Evolutionary conservation across 2,113 vertebrate genomes (phyloP).

Genomic region (Geococcyx californianus): DNA sequence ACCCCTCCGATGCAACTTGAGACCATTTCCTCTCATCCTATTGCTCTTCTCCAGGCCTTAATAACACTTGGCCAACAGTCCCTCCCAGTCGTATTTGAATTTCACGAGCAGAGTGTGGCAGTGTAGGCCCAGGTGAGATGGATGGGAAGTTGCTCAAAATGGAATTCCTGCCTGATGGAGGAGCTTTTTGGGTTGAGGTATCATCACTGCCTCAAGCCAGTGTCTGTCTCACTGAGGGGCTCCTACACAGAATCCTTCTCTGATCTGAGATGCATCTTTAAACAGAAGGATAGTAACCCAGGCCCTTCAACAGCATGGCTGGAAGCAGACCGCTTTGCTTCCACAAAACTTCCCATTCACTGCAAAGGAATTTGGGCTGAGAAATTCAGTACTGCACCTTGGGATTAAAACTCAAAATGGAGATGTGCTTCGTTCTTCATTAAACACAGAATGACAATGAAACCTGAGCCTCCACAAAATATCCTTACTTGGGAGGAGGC

Average conservation of each 20-base stretch:
- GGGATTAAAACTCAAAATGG: not conserved
- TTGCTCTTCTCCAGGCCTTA: not conserved
- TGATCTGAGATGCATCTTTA: not conserved
- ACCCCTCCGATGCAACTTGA: no score
- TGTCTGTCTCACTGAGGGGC: not conserved
- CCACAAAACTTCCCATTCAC: not conserved
- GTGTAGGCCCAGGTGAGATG: not conserved
- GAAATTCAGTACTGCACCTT: not conserved
- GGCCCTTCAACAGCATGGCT: not conserved
- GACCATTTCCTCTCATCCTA: no score
- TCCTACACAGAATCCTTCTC: not conserved
- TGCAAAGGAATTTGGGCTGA: not conserved
- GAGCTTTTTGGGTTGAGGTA: not conserved
- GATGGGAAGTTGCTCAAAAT: not conserved
- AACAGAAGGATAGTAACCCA: not conserved
- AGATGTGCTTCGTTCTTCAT: not conserved
- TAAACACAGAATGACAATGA: not conserved
- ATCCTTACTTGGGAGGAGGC: not conserved
- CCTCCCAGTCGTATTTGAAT: not conserved
- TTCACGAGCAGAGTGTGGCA: not conserved
- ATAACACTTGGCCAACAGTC: not conserved
- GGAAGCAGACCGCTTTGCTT: not conserved
- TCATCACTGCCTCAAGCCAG: not conserved
- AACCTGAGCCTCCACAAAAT: not conserved
- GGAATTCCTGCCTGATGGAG: not conserved